Evolutionary conservation across 2,888 invertebrate species (phyloP).

Genomic region (Disparrhopalites patrizii): DNA sequence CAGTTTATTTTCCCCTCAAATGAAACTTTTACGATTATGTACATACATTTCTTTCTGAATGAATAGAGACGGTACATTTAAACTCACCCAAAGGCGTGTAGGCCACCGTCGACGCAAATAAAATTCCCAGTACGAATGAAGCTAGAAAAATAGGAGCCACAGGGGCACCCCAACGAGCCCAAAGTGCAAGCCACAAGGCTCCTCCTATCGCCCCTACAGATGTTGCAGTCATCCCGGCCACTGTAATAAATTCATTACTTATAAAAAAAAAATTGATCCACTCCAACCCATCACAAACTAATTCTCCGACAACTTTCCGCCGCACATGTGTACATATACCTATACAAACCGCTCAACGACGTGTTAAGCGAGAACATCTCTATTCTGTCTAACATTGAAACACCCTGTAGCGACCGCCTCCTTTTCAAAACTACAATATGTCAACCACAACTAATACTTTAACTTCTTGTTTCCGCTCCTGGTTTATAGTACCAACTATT

Average conservation of each 20-base stretch:
- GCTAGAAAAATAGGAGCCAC: slow-evolving; percentile 60
- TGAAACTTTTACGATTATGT: slow-evolving; percentile 2
- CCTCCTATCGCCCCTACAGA: slow-evolving; percentile 61
- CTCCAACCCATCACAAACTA: no score
- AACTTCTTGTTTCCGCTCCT: no score
- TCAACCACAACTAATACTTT: no score
- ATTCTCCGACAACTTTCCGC: no score
- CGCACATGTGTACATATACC: no score
- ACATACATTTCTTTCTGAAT: neutral
- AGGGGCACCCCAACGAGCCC: slow-evolving; percentile 63
- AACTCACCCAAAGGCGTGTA: slow-evolving; percentile 61
- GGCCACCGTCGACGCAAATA: slow-evolving; percentile 60
- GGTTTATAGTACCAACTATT: no score
- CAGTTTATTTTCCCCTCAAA: neutral
- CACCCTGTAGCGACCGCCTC: neutral
- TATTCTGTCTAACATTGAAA: neutral
- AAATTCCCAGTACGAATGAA: slow-evolving; percentile 61
- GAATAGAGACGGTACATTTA: neutral
- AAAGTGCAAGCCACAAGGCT: slow-evolving; percentile 60
- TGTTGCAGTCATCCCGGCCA: slow-evolving; percentile 55
- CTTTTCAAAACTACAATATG: no score
- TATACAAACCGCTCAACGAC: no score
- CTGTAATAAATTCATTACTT: slow-evolving; percentile 51
- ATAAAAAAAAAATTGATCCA: no score
- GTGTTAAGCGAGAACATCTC: no score